These are phyloP conservation scores for Nasonia oneida DNA, from an alignment of 2,888 invertebrate species.

Conservation along the genomic window DNA sequence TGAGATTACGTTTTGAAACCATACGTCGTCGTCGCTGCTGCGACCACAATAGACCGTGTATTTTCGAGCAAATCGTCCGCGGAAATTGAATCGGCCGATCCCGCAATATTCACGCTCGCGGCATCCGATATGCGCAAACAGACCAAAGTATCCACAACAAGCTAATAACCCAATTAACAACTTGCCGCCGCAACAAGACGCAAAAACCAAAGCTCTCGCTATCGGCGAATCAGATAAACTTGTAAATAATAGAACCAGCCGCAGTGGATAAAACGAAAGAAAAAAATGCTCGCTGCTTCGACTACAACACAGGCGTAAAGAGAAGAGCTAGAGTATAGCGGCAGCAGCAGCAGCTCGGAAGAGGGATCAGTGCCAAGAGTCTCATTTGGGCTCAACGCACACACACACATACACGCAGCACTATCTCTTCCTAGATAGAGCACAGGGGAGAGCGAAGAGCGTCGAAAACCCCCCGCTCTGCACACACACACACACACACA, in stretches of 20 bases:
- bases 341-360: not conserved
- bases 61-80: not conserved
- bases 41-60: too few relatives aligned
- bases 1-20: too few relatives aligned
- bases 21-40: too few relatives aligned
- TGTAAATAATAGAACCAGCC: constrained; percentile 1
- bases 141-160: not conserved
- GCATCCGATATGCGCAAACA: too few relatives aligned
- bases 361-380: constrained; percentile 20
- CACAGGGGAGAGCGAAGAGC: not conserved
- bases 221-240: not conserved
- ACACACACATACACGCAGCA: not conserved
- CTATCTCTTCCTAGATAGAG: constrained; percentile 17
- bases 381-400: constrained; percentile 16
- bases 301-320: not conserved
- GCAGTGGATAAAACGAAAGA: not conserved
- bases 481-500: not conserved
- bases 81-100: not conserved
- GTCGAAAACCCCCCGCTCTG: not conserved
- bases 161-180: constrained; percentile 6
- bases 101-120: not conserved
- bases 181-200: not conserved
- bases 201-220: not conserved
- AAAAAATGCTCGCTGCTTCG: not conserved
- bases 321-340: not conserved